Evolutionary conservation across 2,113 vertebrate species (phyloP).

Genomic region (Variabilichromis moorii): DNA sequence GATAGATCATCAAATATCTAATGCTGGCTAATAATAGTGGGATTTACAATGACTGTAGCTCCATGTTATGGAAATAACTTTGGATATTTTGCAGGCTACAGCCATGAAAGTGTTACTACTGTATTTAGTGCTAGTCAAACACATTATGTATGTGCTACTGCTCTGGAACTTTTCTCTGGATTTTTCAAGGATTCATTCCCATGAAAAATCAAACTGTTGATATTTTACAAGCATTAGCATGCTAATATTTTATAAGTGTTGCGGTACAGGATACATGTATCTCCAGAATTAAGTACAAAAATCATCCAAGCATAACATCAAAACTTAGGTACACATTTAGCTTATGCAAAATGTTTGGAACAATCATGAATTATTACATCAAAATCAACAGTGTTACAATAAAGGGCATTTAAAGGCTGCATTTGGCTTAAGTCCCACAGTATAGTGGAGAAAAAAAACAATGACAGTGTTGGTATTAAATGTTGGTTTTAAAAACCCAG

Average conservation of each 20-base stretch:
- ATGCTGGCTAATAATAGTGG: not conserved
- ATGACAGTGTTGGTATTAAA: not conserved
- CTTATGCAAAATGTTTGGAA: not conserved
- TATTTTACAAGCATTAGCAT: not conserved
- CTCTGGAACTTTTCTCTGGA: not conserved
- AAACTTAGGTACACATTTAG: not conserved
- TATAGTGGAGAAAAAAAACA: not conserved
- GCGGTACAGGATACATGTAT: not conserved
- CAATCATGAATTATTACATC: not conserved
- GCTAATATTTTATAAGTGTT: not conserved
- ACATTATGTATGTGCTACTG: not conserved
- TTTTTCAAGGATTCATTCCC: not conserved
- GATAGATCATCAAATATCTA: not conserved
- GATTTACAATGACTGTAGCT: not conserved
- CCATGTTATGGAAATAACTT: not conserved
- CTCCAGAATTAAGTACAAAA: not conserved
- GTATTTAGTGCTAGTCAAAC: not conserved
- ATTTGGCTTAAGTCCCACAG: not conserved
- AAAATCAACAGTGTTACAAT: not conserved
- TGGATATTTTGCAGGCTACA: not conserved
- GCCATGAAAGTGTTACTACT: not conserved
- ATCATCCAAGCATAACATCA: not conserved
- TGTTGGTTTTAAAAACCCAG: not conserved
- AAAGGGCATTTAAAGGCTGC: not conserved
- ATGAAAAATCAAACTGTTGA: not conserved